These are phyloP conservation scores for Elysia chlorotica DNA, from an alignment of 1,140 invertebrate genomes.

Conservation along the genomic window DNA sequence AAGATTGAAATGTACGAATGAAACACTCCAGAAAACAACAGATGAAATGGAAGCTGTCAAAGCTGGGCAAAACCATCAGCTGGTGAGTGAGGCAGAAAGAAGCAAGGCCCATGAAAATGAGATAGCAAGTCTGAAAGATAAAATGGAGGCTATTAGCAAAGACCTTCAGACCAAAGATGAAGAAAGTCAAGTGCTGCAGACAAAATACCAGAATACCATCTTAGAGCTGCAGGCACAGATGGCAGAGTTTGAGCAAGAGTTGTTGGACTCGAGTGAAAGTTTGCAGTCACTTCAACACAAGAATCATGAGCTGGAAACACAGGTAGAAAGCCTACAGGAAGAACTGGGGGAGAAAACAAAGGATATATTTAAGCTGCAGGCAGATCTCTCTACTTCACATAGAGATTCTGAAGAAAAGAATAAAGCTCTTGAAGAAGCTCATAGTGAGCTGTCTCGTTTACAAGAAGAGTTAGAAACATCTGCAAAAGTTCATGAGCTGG, in stretches of 20 bases:
- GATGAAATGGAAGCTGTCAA: constrained; percentile 6
- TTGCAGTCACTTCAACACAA: neutral
- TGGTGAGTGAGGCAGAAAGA: neutral
- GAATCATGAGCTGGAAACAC: too few species aligned
- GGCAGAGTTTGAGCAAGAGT: neutral
- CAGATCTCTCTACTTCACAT: neutral
- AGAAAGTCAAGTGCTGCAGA: neutral
- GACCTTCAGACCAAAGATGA: too few species aligned
- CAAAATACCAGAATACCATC: constrained; percentile 2
- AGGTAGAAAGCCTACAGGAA: neutral
- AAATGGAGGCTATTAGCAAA: too few species aligned
- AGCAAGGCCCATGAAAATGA: neutral
- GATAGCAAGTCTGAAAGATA: neutral
- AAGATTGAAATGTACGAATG: constrained; percentile 3
- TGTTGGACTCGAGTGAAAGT: neutral
- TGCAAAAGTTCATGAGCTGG: neutral
- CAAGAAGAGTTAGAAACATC: neutral
- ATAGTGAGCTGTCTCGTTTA: too few species aligned
- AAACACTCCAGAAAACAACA: neutral
- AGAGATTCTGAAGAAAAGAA: too few species aligned
- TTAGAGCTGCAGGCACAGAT: constrained; percentile 9
- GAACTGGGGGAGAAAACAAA: constrained; percentile 12
- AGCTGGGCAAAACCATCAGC: neutral
- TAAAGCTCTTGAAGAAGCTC: too few species aligned
- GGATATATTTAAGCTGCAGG: neutral